Evolutionary conservation across 2,888 invertebrate species (phyloP), one percentile per base, ranked within the genome.

Genomic region (Orthosia gracilis): DNA sequence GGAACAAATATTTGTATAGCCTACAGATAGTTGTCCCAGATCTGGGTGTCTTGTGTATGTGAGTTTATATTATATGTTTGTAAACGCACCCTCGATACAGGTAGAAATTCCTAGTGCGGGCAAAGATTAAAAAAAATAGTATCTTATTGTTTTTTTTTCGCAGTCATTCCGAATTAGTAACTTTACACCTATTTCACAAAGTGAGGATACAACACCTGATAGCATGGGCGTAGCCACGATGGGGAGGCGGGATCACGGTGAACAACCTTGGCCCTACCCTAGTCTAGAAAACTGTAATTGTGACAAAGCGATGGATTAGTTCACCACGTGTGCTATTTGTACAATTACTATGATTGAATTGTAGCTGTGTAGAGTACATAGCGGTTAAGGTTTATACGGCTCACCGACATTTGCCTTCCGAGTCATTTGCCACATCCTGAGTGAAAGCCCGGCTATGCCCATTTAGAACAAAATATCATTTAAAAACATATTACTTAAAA

Each of bases 81-180:
- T 31, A 31, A 31, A 31, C 31, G 31, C 31, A 31, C 31, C 31
- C 31, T 4, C 4, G 31, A 31, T 31, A 31, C 3, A 31, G 31
- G 31, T 4, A 31, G 31, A 31, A 31, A 31, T 31, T 31, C 31
- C 31, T 31, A 31, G 31, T 31, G 31, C 0, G 31, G 31, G 4
- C 31, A 4, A 4, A 31, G 26, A 26, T 2, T 3, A 26, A 26
- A 26, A 26, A 26, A 2, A 26, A 31, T 4, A 31, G 4, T 4
- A 31, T 4, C 23, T 47, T 55, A 0, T n/a, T 58, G 5, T n/a
- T 12, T 26, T 77, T 26, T 64, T 57, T 67, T 82, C 18, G 76
- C 52, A 54, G 62, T 76, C 77, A 63, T 67, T 76, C 62, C 82
- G 11, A 82, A 62, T 82, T 82, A 47, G 57, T 67, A 54, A 67